Evolutionary conservation across 2,113 vertebrate species (phyloP).

Genomic region (Otis tarda): DNA sequence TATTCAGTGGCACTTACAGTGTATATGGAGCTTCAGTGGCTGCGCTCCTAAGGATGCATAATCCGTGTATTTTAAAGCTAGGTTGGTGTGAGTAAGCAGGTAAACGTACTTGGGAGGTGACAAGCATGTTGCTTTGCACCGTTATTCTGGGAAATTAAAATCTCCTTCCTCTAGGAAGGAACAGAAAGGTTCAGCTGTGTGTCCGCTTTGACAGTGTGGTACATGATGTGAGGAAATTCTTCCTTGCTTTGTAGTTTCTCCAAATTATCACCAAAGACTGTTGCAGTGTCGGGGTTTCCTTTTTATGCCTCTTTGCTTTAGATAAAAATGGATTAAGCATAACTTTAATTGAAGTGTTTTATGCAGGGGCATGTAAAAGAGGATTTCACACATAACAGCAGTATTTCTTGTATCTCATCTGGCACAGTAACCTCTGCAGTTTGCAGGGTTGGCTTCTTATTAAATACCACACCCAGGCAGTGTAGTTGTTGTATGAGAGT

Average conservation of each 20-base stretch:
- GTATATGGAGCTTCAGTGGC: not conserved
- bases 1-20: not conserved
- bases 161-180: not conserved
- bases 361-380: not conserved
- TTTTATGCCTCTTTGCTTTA: not conserved
- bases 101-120: not conserved
- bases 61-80: not conserved
- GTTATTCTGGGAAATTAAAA: not conserved
- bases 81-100: not conserved
- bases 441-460: not conserved
- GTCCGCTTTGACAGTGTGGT: not conserved
- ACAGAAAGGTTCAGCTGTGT: not conserved
- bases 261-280: not conserved
- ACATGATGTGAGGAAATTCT: not conserved
- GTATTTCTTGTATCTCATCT: not conserved
- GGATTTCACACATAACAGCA: not conserved
- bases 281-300: not conserved
- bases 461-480: not conserved
- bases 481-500: not conserved
- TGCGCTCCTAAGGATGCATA: not conserved
- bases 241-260: not conserved
- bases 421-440: not conserved
- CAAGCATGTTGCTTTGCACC: not conserved
- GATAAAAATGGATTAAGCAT: slow-evolving; percentile 19
- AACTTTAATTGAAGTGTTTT: not conserved